Evolutionary conservation across 2,113 vertebrate species (phyloP).

Genomic region (Crotalus horridus): DNA sequence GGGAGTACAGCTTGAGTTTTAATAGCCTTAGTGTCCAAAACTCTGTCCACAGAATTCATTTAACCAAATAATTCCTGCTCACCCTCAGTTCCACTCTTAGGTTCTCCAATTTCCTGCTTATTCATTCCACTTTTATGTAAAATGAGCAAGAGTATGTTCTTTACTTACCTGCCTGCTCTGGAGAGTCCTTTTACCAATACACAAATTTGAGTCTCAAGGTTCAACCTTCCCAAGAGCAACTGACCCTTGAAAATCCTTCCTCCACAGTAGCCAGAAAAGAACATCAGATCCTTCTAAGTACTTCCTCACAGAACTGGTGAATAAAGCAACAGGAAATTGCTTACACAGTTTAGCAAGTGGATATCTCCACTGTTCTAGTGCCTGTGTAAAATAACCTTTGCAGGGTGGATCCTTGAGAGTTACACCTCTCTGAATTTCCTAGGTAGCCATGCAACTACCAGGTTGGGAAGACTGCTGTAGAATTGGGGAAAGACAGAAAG

Average conservation of each 20-base stretch:
- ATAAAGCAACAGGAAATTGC: conserved; percentile 19
- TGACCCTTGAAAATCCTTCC: background rate
- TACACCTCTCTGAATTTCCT: background rate
- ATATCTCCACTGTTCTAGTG: background rate
- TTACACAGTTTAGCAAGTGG: background rate
- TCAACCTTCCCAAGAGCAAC: background rate
- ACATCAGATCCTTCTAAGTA: background rate
- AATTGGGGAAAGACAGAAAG: background rate
- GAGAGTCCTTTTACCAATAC: background rate
- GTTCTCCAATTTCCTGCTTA: background rate
- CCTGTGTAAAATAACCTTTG: background rate
- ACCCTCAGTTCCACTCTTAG: background rate
- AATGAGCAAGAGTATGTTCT: background rate
- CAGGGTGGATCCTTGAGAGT: background rate
- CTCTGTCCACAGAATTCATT: background rate
- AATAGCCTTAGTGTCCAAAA: background rate
- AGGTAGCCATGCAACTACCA: background rate
- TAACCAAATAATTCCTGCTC: background rate
- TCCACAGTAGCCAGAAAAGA: background rate
- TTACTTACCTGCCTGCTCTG: conserved; percentile 3
- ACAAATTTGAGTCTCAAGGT: background rate
- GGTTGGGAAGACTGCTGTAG: background rate
- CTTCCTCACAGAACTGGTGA: background rate
- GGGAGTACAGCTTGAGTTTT: background rate
- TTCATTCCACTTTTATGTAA: background rate